Percentiles rank a stretch among this genome's conserved stretches.
These are phyloP conservation scores for Nomada goodeniana DNA, from an alignment of 2,888 invertebrate genomes.

Conservation along the genomic window DNA sequence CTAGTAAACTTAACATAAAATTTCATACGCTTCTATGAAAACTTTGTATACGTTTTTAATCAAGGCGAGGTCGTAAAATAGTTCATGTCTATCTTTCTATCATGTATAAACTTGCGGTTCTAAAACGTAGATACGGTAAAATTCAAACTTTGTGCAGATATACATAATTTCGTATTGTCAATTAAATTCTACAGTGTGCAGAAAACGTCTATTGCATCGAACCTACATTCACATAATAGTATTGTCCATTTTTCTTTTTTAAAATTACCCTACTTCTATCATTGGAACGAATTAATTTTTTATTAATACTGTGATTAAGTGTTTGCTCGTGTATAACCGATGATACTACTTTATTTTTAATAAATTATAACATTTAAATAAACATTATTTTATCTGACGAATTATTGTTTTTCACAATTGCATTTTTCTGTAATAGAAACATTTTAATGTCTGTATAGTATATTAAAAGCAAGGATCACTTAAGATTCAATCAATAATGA, in stretches of 20 bases:
- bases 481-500: not conserved
- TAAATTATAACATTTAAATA: slow-evolving; percentile 20
- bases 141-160: slow-evolving; percentile 77
- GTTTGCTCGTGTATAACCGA: slow-evolving; percentile 13
- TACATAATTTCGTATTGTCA: slow-evolving; percentile 80
- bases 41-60: slow-evolving; percentile 71
- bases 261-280: slow-evolving; percentile 11
- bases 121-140: slow-evolving; percentile 62
- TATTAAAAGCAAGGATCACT: not conserved
- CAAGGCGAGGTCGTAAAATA: slow-evolving; percentile 56
- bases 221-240: slow-evolving; percentile 33
- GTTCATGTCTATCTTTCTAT: slow-evolving; percentile 58
- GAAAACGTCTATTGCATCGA: slow-evolving; percentile 62
- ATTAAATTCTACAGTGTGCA: slow-evolving; percentile 78
- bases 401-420: not conserved
- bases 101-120: slow-evolving; percentile 76
- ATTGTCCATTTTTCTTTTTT: slow-evolving; percentile 1
- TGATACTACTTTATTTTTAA: slow-evolving; percentile 26
- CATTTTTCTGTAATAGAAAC: not conserved
- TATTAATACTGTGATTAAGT: slow-evolving; percentile 35
- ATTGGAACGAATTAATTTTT: not conserved
- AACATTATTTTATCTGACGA: slow-evolving; percentile 23
- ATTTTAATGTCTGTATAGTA: not conserved
- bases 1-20: slow-evolving; percentile 72
- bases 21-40: slow-evolving; percentile 66